A percentile compares a stretch with the other conserved stretches of the same genome.
phyloP scores from a whole-genome alignment of 1,140 invertebrate genomes.

The Orius insidiosus region DNA sequence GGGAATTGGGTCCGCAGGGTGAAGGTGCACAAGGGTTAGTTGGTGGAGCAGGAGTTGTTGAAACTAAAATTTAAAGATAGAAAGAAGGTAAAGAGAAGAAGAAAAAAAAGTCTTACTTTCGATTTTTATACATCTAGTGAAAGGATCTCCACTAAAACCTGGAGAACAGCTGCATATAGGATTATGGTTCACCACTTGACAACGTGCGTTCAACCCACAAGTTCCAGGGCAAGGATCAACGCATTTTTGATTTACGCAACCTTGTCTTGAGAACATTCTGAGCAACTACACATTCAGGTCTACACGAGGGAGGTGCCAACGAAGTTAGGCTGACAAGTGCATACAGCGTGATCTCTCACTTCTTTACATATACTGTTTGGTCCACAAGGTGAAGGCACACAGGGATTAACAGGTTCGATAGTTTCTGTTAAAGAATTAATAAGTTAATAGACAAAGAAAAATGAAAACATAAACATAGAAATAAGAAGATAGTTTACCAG shows the following conservation, averaged over 20 bases:
- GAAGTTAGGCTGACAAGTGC: slow-evolving; percentile 30
- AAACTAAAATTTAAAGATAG: slow-evolving; percentile 14
- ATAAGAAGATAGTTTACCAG: slow-evolving; percentile 20
- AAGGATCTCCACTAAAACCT: slow-evolving; percentile 33
- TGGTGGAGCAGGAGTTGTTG: slow-evolving; percentile 21
- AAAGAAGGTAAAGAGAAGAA: slow-evolving; percentile 18
- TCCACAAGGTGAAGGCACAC: slow-evolving; percentile 28
- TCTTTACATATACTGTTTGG: slow-evolving; percentile 29
- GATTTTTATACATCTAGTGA: slow-evolving; percentile 30
- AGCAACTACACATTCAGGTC: slow-evolving; percentile 28
- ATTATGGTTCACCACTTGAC: slow-evolving; percentile 28
- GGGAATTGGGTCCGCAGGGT: slow-evolving; percentile 33
- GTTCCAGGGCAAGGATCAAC: slow-evolving; percentile 28
- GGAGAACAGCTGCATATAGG: slow-evolving; percentile 27
- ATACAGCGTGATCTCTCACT: slow-evolving; percentile 30
- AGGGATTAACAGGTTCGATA: slow-evolving; percentile 21
- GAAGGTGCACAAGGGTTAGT: slow-evolving; percentile 30
- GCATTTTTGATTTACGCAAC: slow-evolving; percentile 29
- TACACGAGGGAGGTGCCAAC: slow-evolving; percentile 29
- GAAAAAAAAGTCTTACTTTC: slow-evolving; percentile 32
- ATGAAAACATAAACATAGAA: slow-evolving; percentile 8
- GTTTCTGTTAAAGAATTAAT: slow-evolving; percentile 17
- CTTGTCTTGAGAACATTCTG: slow-evolving; percentile 26
- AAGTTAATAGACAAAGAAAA: slow-evolving; percentile 17
- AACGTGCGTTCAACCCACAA: slow-evolving; percentile 31